Evolutionary conservation across 2,888 invertebrate genomes (phyloP), one percentile per base, ranked within the genome.

Genomic region (Microplitis manilae): DNA sequence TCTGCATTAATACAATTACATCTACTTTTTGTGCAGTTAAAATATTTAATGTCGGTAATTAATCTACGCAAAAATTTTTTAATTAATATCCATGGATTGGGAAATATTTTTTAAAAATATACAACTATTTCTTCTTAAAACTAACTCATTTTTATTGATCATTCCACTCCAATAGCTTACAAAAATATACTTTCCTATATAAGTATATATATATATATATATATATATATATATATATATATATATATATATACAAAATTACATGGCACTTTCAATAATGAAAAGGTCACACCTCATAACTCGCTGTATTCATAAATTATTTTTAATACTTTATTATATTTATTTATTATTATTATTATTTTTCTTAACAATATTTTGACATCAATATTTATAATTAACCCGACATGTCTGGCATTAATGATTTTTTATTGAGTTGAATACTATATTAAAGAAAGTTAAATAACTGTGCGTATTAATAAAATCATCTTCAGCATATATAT

Each of bases 81-180:
- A 30, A 30, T 30, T 2, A 30, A 30, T 30, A 30, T 30, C 30
- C 30, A 30, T 30, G 30, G 30, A 30, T 30, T 30, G 30, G 30
- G 30, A 30, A 30, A 30, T 30, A 30, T 30, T 4, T 30, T 0
- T 2, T 4, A 30, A 30, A 30, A 30, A 30, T 30, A 30, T 30
- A 30, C 2, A 2, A 30, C 30, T 30, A 30, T 30, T 30, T 30
- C 30, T 30, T 30, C 30, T 30, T 30, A 30, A 30, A 30, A 30
- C 30, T 30, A 30, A 30, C 59, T 59, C 70, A 20, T 73, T 75
- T 79, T 75, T 76, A 77, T 69, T 74, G 69, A 71, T 60, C 38
- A 30, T 9, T 40, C 59, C 15, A 13, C 50, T 50, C 50, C 50
- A 13, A 13, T 50, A 69, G 59, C 62, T 50, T 50, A 8, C 4